Evolutionary conservation across 2,888 invertebrate genomes (phyloP), one percentile per base, ranked within the genome.

Genomic region (Vandiemenella viatica): DNA sequence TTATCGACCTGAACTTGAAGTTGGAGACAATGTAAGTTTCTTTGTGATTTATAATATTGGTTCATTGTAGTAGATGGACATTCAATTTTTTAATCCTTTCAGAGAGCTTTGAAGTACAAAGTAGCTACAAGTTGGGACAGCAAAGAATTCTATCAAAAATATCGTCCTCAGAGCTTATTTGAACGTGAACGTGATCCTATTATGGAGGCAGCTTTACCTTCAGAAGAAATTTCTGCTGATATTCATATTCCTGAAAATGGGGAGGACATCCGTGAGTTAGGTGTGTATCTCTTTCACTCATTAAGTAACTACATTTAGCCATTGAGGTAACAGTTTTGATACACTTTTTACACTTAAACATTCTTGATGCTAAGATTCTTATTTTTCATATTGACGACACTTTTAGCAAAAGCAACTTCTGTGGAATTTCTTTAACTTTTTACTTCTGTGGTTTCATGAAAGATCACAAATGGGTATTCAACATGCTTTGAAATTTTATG

Each of bases 121-220:
- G 87, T 91, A 47, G 93, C 95, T 1, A 81, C 85, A 49, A 92
- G 93, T 63, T 75, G 82, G 58, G 95, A 97, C 70, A 93, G 93
- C 63, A 89, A 89, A 65, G 81, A 84, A 47, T 90, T 90, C 66
- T 92, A 85, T 62, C 78, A 75, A 55, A 79, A 73, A 57, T 81
- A 73, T 56, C 80, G 83, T 59, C 75, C 67, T 1, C 68, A 68
- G 22, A 66, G 66, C 17, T 65, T 72, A 61, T 66, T 68, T 41
- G 70, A 71, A 50, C 62, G 68, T 3, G 71, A 69, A 54, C 59
- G 63, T 21, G 67, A 67, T 51, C 62, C 61, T 0, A 62, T 67
- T 17, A 62, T 67, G 32, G 67, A 67, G 41, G 66, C 51, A 3
- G 48, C 49, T 20, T 48, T 52, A 17, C 50, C 50, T 3, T 32